Base-by-base conservation (phyloP, 2,113 vertebrate species). In the Syrmaticus mikado region DNA sequence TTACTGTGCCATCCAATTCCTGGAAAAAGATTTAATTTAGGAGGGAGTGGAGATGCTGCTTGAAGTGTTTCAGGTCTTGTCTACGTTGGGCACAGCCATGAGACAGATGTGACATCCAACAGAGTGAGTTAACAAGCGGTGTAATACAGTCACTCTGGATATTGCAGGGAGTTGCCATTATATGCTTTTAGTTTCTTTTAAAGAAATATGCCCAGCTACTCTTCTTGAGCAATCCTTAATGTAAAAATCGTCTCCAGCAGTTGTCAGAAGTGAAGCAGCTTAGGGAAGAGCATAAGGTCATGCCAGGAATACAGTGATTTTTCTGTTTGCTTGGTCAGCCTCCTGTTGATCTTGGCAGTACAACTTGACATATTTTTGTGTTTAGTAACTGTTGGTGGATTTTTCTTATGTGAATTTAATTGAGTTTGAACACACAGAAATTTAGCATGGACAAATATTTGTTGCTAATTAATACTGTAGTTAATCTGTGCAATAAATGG, bases 381-480 rank as follows among this genome's bases (percentile, higher is more conserved):
- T 95, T 92, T 77, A 94, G 91, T 82, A 85, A 77, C 85, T 90
- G 93, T 38, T 87, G 92, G 85, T 91, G 90, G 85, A 71, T 94
- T 91, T 94, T 93, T 80, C 90, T 85, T 91, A 80, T 83, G 81
- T 83, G 41, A 72, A 15, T 45, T 92, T 92, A 95, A 95, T 93
- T 80, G 85, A 82, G 64, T 85, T 91, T 87, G 62, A 91, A 87
- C 58, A 62, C 78, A 87, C 66, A 82, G 90, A 85, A 87, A 85
- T 77, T 91, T 36, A 93, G 75, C 82, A 55, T 74, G 68, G 50
- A 71, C 55, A 64, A 90, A 85, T 89, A 38, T 60, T 87, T 74
- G 55, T 24, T 68, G 62, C 55, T 94, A 95, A 96, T 91, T 85
- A 89, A 85, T 93, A 89, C 66, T 89, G 82, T 57, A 72, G 62